Base-by-base conservation (phyloP, 2,888 invertebrate species). In the Schizaphis graminum region DNA sequence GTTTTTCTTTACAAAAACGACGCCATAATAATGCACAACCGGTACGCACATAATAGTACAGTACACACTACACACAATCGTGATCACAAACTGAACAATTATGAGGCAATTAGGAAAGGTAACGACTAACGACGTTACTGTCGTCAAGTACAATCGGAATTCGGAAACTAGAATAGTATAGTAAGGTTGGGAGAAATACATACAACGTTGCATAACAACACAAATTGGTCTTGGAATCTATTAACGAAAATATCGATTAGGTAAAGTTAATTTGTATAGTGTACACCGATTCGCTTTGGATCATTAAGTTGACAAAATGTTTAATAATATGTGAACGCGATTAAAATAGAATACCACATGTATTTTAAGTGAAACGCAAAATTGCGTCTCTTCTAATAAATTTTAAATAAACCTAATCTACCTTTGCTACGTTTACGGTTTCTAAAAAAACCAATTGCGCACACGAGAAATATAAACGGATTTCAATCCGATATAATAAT, bases 51-150 rank as follows among this genome's bases (percentile, higher is more conserved):
- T 86, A 35, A 87, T 61, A 67, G 41, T 28, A 67, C 24, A 67
- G 41, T 28, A 67, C 24, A 87, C 49, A 35, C 47, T 28, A 67
- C 24, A 87, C 41, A 35, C 47, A 24, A 44, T 67, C 28, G 53
- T 89, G 77, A 93, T 93, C 89, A 89, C 44, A 3, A 1, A 77
- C 44, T 44, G 77, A 93, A 89, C 92, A 93, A 93, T 93, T 93
- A 93, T 41, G 28, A 77, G 77, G 53, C 53, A 92, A 92, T 92
- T 92, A 92, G 87, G 67, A 88, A 41, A 53, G 67, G 87, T 49
- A 53, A 56, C 35, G 61, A 21, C 49, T 49, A 53, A 56, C 35
- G 61, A 21, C 49, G 21, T 87, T 35, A 35, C 44, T 56, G 89
- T 49, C 13, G 26, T 77, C 77, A 77, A 77, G 49, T 41, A 47